A percentile compares a stretch with the other conserved stretches of the same genome.
These are phyloP conservation scores for Prionailurus bengalensis DNA, from an alignment of 2,113 vertebrate genomes.

Conservation along the genomic window DNA sequence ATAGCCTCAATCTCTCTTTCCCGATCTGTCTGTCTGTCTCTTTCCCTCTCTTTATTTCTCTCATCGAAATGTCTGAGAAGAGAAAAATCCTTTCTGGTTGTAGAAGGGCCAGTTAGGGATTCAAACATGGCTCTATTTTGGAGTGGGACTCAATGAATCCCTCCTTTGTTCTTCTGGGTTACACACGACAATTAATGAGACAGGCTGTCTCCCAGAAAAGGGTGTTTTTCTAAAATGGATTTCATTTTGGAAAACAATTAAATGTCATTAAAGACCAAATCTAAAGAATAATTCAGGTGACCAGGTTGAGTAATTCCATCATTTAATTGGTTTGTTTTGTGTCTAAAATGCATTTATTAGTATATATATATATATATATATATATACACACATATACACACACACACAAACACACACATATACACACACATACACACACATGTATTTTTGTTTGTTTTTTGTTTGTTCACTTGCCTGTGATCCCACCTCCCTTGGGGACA, in stretches of 20 bases:
- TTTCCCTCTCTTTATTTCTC: no score
- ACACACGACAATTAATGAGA: not conserved
- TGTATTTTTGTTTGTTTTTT: no score
- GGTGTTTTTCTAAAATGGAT: not conserved
- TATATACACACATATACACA: accelerated
- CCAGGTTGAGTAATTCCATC: not conserved
- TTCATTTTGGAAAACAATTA: constrained; percentile 1
- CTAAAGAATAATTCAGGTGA: not conserved
- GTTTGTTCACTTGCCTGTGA: not conserved
- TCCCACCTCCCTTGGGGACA: not conserved
- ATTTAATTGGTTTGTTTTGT: not conserved
- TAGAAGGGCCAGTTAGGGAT: not conserved
- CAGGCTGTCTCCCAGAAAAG: not conserved
- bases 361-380: not conserved
- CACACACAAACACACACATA: accelerated
- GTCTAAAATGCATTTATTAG: not conserved
- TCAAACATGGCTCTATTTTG: not conserved
- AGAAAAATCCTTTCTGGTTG: not conserved
- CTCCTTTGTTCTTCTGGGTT: not conserved
- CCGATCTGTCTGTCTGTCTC: no score
- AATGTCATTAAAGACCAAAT: not conserved
- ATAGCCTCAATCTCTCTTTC: not conserved
- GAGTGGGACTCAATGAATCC: not conserved
- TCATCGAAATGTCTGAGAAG: not conserved
- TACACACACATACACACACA: no score